Base-by-base conservation (phyloP, 2,797 vertebrate genomes). In the Centroberyx gerrardi region DNA sequence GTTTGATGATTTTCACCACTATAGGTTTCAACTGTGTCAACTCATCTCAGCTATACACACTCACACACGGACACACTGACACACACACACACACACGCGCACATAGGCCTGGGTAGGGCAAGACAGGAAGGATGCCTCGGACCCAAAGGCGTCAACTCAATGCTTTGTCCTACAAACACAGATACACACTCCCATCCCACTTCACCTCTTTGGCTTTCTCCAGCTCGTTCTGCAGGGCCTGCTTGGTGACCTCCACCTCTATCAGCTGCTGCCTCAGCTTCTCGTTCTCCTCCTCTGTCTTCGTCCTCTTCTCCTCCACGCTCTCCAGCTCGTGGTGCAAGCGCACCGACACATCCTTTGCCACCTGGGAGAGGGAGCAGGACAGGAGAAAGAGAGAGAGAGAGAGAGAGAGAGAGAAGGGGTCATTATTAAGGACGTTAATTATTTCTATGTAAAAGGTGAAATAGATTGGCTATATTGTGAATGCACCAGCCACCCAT, bases 211-310 rank as follows among this genome's bases (percentile, higher is more conserved):
- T 99, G 90, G 96, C 93, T 93, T 96, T 99, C 66, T 99, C 97
- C 85, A 99, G 87, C 77, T 99, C 98, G 61, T 97, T 99, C 87
- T 99, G 98, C 82, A 99, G 92, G 49, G 97, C 98, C 84, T 99
- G 98, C 72, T 99, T 99, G 60, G 96, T 95, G 86, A 98, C 96
- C 79, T 99, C 98, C 84, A 98, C 97, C 92, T 99, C 96, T 82
- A 99, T 99, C 70, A 99, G 94, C 88, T 97, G 95, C 90, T 99
- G 97, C 75, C 98, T 95, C 84, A 99, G 90, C 78, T 96, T 97
- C 89, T 99, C 98, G 70, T 99, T 99, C 94, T 99, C 98, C 18
- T 99, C 98, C 87, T 99, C 98, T 28, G 98, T 99, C 89, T 93
- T 96, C 7, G 97, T 96, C 77, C 98, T 95, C 83, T 99, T 99